phyloP scores from a whole-genome alignment of 2,113 vertebrate genomes.

The Mustelus asterias region DNA sequence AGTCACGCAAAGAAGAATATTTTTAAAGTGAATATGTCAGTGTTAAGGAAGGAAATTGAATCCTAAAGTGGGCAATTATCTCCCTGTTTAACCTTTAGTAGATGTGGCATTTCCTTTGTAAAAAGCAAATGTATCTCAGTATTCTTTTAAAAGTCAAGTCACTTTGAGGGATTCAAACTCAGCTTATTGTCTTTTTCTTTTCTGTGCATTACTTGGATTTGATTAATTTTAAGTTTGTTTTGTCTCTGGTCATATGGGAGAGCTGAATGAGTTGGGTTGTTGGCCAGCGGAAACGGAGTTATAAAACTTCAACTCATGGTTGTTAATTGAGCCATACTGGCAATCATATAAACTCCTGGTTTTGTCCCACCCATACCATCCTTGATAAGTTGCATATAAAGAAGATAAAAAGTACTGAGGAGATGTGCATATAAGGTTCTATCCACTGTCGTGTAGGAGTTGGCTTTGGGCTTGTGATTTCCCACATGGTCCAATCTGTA shows the following conservation, averaged over 20 bases:
- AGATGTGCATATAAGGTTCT: neutral
- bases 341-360: neutral
- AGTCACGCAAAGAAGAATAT: neutral
- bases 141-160: neutral
- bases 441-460: neutral
- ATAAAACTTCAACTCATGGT: neutral
- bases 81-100: neutral
- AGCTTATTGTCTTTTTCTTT: neutral
- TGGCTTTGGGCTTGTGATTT: neutral
- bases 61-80: constrained; percentile 10
- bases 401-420: neutral
- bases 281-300: neutral
- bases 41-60: constrained; percentile 28
- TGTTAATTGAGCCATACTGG: neutral
- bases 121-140: neutral
- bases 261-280: neutral
- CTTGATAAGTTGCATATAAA: neutral
- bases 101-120: constrained; percentile 3
- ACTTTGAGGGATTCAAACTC: neutral
- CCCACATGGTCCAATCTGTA: neutral
- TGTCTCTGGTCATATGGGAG: neutral
- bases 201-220: neutral
- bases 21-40: neutral
- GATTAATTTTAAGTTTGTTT: neutral
- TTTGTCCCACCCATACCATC: neutral